These are phyloP conservation scores for Lasiurus borealis DNA, from an alignment of 2,113 vertebrate species.

Conservation along the genomic window DNA sequence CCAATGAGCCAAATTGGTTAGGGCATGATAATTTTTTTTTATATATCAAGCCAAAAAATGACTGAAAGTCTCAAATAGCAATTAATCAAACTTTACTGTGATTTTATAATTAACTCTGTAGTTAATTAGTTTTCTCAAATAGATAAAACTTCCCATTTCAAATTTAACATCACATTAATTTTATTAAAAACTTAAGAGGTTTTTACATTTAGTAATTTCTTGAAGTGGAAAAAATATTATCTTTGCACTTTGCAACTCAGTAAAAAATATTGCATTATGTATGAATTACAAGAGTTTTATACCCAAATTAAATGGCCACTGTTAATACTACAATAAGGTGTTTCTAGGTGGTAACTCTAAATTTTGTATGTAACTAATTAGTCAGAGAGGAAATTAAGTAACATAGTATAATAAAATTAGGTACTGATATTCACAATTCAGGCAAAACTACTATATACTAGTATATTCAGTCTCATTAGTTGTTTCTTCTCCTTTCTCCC, in stretches of 20 bases:
- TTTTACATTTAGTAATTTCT: background rate
- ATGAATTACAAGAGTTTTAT: constrained; percentile 27
- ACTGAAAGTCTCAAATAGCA: background rate
- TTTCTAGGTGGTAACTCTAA: constrained; percentile 51
- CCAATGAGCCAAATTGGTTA: too few species aligned
- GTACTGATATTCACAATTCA: constrained; percentile 61
- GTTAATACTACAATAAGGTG: constrained; percentile 56
- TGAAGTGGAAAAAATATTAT: constrained; percentile 9
- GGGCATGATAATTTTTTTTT: background rate
- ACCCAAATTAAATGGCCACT: constrained; percentile 45
- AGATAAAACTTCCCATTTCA: background rate
- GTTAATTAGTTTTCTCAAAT: background rate
- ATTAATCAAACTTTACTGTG: background rate
- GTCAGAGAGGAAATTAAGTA: constrained; percentile 38
- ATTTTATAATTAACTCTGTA: background rate
- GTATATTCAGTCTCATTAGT: constrained; percentile 54
- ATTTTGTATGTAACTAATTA: constrained; percentile 64
- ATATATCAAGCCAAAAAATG: background rate
- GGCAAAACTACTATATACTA: background rate
- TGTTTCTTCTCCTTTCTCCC: background rate
- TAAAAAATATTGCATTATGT: background rate
- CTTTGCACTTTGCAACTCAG: background rate
- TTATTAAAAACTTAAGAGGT: background rate
- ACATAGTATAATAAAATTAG: constrained; percentile 36
- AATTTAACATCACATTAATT: background rate